Percentiles rank a stretch among this genome's conserved stretches.
Evolutionary conservation across 2,797 vertebrate species (phyloP).

Genomic region (Tauraco hartlaubi): DNA sequence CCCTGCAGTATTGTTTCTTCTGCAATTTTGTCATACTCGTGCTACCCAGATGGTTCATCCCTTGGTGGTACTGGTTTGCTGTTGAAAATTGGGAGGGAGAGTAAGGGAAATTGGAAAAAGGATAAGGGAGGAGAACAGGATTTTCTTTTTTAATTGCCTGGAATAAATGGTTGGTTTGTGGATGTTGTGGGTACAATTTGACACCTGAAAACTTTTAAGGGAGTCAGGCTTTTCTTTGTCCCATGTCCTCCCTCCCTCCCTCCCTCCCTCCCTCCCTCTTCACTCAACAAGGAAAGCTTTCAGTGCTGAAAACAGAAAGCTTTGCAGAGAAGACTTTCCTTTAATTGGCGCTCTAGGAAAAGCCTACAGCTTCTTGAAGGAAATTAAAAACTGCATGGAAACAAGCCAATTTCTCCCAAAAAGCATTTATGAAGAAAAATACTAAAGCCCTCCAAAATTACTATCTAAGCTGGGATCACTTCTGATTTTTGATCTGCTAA

Average conservation of each 20-base stretch:
- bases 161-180: neutral
- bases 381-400: neutral
- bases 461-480: neutral
- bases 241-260: neutral
- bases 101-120: neutral
- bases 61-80: neutral
- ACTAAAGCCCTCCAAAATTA: neutral
- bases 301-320: fast-evolving
- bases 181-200: neutral
- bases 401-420: neutral
- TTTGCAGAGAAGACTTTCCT: neutral
- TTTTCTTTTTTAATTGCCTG: neutral
- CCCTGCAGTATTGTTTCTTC: neutral
- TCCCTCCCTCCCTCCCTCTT: neutral
- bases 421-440: neutral
- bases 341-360: neutral
- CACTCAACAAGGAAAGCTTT: neutral
- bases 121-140: neutral
- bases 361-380: neutral
- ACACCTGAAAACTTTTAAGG: neutral
- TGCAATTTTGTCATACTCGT: neutral
- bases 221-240: neutral
- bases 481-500: neutral
- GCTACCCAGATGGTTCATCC: neutral
- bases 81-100: neutral